Percentiles rank a stretch among this genome's conserved stretches.
Evolutionary conservation across 2,797 vertebrate genomes (phyloP).

Genomic region (Ispidina picta): DNA sequence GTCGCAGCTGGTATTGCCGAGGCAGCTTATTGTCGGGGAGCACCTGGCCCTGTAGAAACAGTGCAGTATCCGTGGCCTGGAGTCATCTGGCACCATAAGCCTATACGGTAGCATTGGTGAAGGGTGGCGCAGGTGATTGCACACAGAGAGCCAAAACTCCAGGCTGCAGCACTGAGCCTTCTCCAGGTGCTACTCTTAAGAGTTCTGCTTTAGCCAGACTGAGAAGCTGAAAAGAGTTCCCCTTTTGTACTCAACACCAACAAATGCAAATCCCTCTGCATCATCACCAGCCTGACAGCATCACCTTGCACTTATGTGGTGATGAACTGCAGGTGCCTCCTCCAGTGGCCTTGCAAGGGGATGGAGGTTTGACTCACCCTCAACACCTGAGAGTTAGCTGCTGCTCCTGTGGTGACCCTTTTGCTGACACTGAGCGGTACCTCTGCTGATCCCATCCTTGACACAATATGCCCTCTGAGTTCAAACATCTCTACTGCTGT

Average conservation of each 20-base stretch:
- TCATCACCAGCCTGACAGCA: not conserved
- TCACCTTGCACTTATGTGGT: not conserved
- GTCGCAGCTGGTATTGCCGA: not conserved
- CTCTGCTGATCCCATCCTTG: not conserved
- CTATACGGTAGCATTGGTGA: not conserved
- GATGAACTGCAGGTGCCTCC: not conserved
- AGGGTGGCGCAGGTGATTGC: not conserved
- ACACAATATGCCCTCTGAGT: not conserved
- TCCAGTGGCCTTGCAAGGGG: not conserved
- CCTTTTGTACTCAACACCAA: not conserved
- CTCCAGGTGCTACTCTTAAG: fast-evolving
- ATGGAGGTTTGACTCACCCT: not conserved
- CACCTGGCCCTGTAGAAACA: not conserved
- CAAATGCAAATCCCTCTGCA: not conserved
- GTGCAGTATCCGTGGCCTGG: too few species aligned
- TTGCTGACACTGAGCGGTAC: not conserved
- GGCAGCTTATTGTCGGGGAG: not conserved
- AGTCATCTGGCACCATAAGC: not conserved
- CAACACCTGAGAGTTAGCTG: not conserved
- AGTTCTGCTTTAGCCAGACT: not conserved
- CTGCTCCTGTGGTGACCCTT: not conserved
- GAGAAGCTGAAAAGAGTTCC: not conserved
- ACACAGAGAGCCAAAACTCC: not conserved
- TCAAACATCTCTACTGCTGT: not conserved
- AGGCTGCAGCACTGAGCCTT: not conserved